phyloP scores from a whole-genome alignment of 2,113 vertebrate species.

The Muscicapa adusta region DNA sequence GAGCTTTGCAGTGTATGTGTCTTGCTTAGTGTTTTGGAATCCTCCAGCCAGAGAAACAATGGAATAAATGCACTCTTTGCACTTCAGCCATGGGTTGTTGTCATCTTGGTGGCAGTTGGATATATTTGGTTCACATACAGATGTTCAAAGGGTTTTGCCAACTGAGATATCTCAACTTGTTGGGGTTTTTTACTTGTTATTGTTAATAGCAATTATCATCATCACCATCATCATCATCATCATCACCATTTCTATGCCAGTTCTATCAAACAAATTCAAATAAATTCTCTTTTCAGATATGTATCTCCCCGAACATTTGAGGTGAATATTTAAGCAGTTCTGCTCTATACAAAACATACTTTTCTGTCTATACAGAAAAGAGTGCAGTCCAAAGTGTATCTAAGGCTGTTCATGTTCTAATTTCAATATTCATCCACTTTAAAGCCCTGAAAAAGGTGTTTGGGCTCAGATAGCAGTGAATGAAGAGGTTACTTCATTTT shows the following conservation, averaged over 20 bases:
- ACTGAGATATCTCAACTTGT: neutral
- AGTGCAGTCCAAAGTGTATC: neutral
- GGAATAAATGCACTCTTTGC: neutral
- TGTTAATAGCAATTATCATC: neutral
- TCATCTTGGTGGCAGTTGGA: rapidly evolving
- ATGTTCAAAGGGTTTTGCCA: neutral
- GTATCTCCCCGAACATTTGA: neutral
- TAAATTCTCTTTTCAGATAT: neutral
- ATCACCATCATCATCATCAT: no score
- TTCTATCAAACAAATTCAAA: neutral
- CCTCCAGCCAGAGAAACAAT: neutral
- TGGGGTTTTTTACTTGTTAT: neutral
- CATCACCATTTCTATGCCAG: neutral
- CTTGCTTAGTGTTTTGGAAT: neutral
- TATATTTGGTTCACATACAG: neutral
- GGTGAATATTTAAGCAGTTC: neutral
- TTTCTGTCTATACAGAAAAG: neutral
- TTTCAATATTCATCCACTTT: neutral
- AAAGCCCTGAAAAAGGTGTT: neutral
- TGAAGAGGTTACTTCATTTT: neutral
- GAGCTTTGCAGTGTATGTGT: neutral
- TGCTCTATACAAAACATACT: no score
- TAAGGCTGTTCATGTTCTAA: neutral
- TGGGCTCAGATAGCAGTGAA: neutral
- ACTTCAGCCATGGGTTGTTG: neutral